Evolutionary conservation across 2,113 vertebrate species (phyloP).

Genomic region (Ursus arctos): DNA sequence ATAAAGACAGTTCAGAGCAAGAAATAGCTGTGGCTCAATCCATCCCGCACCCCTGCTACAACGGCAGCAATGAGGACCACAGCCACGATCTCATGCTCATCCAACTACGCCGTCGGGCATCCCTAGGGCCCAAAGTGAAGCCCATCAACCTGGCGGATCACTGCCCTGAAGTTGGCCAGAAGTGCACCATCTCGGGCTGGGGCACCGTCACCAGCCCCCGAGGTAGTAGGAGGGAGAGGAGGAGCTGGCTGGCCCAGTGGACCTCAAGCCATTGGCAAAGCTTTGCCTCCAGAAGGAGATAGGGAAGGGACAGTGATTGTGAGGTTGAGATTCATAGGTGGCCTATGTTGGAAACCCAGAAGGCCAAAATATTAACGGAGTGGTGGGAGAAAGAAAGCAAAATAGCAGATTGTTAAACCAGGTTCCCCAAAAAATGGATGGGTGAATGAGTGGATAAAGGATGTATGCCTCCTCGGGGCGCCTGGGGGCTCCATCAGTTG

Average conservation of each 20-base stretch:
- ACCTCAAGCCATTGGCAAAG: not conserved
- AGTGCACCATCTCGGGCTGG: slow-evolving; percentile 87
- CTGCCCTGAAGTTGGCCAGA: slow-evolving; percentile 83
- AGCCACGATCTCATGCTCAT: slow-evolving; percentile 81
- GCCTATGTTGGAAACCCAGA: not conserved
- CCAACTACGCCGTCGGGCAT: slow-evolving; percentile 63
- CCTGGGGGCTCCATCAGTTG: not conserved
- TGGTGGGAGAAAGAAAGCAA: not conserved
- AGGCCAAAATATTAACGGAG: not conserved
- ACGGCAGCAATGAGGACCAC: slow-evolving; percentile 38
- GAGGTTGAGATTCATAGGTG: not conserved
- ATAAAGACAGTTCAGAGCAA: slow-evolving; percentile 81
- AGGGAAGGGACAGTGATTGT: not conserved
- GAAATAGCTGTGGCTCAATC: slow-evolving; percentile 74
- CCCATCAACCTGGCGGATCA: slow-evolving; percentile 79
- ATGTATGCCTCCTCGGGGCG: not conserved
- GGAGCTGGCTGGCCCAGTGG: not conserved
- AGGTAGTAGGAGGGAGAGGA: slow-evolving; percentile 62
- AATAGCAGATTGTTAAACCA: not conserved
- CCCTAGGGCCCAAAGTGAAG: slow-evolving; percentile 76
- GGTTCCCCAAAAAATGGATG: not conserved
- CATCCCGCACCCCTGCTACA: slow-evolving; percentile 85
- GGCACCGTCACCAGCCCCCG: slow-evolving; percentile 77
- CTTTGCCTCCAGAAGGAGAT: not conserved
- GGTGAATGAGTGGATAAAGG: not conserved